These are phyloP conservation scores for Crambe crambe DNA, from an alignment of 37 sponge, comb jelly and placozoan species.

Conservation along the genomic window DNA sequence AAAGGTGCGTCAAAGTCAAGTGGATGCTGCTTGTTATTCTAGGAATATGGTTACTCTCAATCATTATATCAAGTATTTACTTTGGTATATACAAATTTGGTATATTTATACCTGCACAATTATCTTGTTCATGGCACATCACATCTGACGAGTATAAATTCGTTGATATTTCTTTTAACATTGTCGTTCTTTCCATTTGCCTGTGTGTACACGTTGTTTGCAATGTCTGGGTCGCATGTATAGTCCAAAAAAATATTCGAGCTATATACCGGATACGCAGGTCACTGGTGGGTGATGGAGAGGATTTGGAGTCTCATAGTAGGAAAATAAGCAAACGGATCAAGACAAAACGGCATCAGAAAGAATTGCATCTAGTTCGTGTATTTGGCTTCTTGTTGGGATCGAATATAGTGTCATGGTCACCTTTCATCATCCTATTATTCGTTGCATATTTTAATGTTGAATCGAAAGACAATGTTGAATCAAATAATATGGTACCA, in stretches of 20 bases:
- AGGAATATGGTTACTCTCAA: background rate
- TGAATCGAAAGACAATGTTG: too few species aligned
- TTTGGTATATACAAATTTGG: background rate
- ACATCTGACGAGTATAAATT: background rate
- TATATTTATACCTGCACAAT: background rate
- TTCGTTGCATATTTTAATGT: background rate
- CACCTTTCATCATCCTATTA: background rate
- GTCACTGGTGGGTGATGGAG: background rate
- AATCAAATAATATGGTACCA: too few species aligned
- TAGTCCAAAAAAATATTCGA: slow-evolving; percentile 4
- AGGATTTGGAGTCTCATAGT: background rate
- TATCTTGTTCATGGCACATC: background rate
- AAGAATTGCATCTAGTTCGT: background rate
- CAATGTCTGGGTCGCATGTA: background rate
- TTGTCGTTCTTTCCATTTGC: background rate
- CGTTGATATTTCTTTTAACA: background rate
- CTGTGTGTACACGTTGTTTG: background rate
- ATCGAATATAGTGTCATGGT: background rate
- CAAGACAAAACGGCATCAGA: background rate
- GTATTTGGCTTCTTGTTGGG: background rate
- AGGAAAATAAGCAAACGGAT: background rate
- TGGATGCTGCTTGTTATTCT: background rate
- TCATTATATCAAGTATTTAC: background rate
- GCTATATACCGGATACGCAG: background rate
- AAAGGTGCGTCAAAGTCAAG: background rate